Evolutionary conservation across 2,797 vertebrate species (phyloP).

Genomic region (Coregonus sp.): DNA sequence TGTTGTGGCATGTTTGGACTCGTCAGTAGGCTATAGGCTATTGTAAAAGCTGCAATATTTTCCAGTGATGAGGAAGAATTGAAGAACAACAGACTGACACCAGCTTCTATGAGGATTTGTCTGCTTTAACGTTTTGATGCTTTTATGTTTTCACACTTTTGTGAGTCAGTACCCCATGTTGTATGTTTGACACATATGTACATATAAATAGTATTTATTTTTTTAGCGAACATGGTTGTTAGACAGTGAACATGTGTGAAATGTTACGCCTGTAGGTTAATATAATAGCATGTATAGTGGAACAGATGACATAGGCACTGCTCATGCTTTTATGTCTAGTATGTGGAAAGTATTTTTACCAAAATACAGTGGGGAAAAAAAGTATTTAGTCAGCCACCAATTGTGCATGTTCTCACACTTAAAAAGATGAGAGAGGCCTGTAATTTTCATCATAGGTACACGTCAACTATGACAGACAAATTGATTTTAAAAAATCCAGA

Average conservation of each 20-base stretch:
- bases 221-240: conserved; percentile 60
- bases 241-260: conserved; percentile 27
- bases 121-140: background rate
- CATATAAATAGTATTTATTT: conserved; percentile 82
- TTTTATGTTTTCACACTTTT: conserved; percentile 17
- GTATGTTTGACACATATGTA: conserved; percentile 43
- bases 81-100: conserved; percentile 1
- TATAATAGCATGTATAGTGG: conserved; percentile 21
- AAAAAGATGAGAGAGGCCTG: too few species aligned
- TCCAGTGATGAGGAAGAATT: conserved; percentile 1
- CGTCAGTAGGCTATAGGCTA: background rate
- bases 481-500: too few species aligned
- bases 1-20: conserved; percentile 24
- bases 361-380: too few species aligned
- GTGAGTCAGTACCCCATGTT: conserved; percentile 51
- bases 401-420: too few species aligned
- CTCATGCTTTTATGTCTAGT: conserved; percentile 5
- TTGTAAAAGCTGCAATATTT: conserved; percentile 23
- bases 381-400: too few species aligned
- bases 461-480: too few species aligned
- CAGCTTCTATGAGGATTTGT: background rate
- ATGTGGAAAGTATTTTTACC: conserved; percentile 17
- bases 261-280: conserved; percentile 21
- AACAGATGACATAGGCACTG: conserved; percentile 14
- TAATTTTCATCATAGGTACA: too few species aligned